Evolutionary conservation across 64 coral and sea anemone genomes (phyloP), one percentile per base, ranked within the genome.

Genomic region (Catalaphyllia jardinei): DNA sequence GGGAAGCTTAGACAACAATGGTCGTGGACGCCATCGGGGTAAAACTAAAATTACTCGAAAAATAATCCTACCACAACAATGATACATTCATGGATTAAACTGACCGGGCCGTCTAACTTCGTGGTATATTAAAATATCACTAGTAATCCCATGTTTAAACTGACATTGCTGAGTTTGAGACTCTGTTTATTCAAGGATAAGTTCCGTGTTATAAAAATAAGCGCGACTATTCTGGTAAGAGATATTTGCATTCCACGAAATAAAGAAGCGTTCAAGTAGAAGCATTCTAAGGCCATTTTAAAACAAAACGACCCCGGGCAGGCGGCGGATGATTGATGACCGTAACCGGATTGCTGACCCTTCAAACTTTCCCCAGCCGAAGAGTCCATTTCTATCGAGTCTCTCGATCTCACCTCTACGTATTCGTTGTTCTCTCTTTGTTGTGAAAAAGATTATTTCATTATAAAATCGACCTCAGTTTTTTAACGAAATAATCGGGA

Each of bases 131-230:
- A 69, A 69, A 77, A 42, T 50, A 42, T 77, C 31, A 49, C 33
- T 16, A 22, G 3, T 79, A 28, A 28, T 27, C 51, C 10, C 49
- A 57, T 79, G 51, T 79, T 79, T 79, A 39, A 55, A 46, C 49
- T 79, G 46, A 50, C 55, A 28, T 55, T 79, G 76, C 51, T 28
- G 50, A 57, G 76, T 50, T 55, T 77, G 8, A 42, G 18, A 30
- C 74, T 51, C 9, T 79, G 51, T 79, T 79, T 79, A 29, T 79
- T 79, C 51, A 79, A 79, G 76, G 76, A 79, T 79, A 55, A 79
- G 49, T 79, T 79, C 27, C 12, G 74, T 27, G 51, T 79, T 57
- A 79, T 79, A 79, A 79, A 79, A 79, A 55, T 79, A 79, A 29
- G 76, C 24, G 24, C 46, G 10, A 54, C 28, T 55, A 22, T 57